These are phyloP conservation scores for Erpobdella octoculata DNA, from an alignment of 2,888 invertebrate species.

Conservation along the genomic window DNA sequence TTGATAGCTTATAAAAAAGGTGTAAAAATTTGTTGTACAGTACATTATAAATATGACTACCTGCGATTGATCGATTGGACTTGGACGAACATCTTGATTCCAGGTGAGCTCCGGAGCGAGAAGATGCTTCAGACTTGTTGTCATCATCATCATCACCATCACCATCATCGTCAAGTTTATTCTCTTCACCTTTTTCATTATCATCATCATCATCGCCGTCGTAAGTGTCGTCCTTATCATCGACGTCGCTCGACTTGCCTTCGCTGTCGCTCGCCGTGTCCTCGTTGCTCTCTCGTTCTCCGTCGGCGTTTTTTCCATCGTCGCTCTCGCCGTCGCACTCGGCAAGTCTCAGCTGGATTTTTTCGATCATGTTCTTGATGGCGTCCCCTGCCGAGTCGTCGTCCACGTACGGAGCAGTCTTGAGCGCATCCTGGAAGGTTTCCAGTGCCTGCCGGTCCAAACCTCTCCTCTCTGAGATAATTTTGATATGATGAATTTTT, in stretches of 20 bases:
- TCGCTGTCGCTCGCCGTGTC: not conserved
- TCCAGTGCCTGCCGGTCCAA: not conserved
- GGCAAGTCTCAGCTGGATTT: not conserved
- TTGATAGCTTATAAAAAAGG: too few species aligned
- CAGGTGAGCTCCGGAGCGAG: too few species aligned
- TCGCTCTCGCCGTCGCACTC: not conserved
- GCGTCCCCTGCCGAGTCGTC: not conserved
- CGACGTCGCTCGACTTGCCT: not conserved
- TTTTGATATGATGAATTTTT: not conserved
- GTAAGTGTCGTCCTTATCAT: slow-evolving; percentile 14
- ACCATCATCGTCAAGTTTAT: not conserved
- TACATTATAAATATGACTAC: too few species aligned
- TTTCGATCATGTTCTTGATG: not conserved
- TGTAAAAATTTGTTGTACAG: too few species aligned
- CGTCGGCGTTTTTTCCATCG: not conserved
- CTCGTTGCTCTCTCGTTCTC: not conserved
- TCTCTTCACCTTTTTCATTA: slow-evolving; percentile 2
- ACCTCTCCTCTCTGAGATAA: not conserved
- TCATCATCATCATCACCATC: not conserved
- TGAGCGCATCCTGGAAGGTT: not conserved
- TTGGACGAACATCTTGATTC: too few species aligned
- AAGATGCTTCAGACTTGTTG: not conserved
- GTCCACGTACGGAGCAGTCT: not conserved
- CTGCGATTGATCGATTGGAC: too few species aligned
- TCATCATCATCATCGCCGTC: slow-evolving; percentile 12